These are phyloP conservation scores for Enteromius radiatus DNA, from an alignment of 2,797 vertebrate genomes.

Conservation along the genomic window DNA sequence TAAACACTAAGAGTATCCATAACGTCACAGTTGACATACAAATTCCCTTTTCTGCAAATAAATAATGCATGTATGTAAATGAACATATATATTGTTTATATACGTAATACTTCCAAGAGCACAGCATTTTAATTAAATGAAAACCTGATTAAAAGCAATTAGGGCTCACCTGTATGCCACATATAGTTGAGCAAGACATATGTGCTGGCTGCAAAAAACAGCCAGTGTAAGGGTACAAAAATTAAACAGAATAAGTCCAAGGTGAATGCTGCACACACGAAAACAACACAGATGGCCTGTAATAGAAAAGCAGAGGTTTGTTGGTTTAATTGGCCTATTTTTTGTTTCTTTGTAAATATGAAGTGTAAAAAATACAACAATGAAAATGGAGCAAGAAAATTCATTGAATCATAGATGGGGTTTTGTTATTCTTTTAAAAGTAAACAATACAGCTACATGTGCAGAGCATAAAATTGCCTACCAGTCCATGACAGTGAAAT, in stretches of 20 bases:
- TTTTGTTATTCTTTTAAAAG: neutral
- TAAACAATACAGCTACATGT: neutral
- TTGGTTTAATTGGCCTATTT: neutral
- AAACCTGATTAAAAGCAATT: neutral
- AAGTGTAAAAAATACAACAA: neutral
- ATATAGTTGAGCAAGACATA: conserved; percentile 86
- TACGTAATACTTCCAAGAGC: neutral
- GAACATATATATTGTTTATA: neutral
- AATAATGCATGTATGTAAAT: neutral
- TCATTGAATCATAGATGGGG: neutral
- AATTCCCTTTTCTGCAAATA: conserved; percentile 76
- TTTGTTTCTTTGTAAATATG: neutral
- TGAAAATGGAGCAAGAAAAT: neutral
- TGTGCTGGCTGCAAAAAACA: conserved; percentile 85
- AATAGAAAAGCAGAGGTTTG: conserved; percentile 13
- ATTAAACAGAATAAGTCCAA: conserved; percentile 85
- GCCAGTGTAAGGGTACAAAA: conserved; percentile 85
- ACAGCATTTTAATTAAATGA: neutral
- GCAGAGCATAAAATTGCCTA: conserved; percentile 61
- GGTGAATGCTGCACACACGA: conserved; percentile 84
- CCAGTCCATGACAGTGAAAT: conserved; percentile 85
- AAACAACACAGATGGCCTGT: conserved; percentile 83
- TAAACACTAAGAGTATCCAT: conserved; percentile 85
- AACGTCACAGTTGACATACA: conserved; percentile 83
- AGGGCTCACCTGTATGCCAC: conserved; percentile 82